Percentiles rank a stretch among this genome's conserved stretches.
These are phyloP conservation scores for Rhincodon typus DNA, from an alignment of 2,797 vertebrate species.

Conservation along the genomic window DNA sequence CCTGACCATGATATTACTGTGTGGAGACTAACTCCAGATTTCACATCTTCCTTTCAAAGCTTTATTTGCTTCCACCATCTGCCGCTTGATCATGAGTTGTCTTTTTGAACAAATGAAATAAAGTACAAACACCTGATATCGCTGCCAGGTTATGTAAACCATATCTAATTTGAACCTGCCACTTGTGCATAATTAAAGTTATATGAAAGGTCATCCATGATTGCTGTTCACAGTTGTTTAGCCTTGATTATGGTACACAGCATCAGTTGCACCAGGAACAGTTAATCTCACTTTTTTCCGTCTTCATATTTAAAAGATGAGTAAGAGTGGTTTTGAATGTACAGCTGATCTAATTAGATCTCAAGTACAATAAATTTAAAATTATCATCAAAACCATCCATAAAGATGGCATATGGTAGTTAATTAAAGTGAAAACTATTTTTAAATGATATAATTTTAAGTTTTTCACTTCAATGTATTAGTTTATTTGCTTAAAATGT, in stretches of 20 bases:
- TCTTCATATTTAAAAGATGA: constrained; percentile 15
- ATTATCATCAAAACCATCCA: neutral
- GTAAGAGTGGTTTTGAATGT: neutral
- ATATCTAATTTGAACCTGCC: constrained; percentile 18
- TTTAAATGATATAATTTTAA: neutral
- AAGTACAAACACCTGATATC: constrained; percentile 26
- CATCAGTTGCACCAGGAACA: neutral
- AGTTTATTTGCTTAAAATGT: neutral
- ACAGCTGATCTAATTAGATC: neutral
- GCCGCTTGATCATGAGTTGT: neutral
- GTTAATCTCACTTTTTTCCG: constrained; percentile 23
- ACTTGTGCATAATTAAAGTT: constrained; percentile 31
- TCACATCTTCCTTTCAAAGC: neutral
- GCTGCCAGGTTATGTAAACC: constrained; percentile 8
- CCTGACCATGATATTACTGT: neutral
- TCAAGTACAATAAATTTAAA: neutral
- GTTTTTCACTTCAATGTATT: neutral
- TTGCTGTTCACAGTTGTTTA: constrained; percentile 1
- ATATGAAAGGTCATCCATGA: constrained; percentile 30
- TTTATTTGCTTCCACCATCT: constrained; percentile 22
- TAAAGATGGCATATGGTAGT: neutral
- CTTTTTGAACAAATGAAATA: neutral
- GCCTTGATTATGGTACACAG: neutral
- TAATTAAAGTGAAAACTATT: neutral
- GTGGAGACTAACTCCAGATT: neutral